Conservation (phyloP, 2,113 vertebrate species). For the Oryzias melastigma region DNA sequence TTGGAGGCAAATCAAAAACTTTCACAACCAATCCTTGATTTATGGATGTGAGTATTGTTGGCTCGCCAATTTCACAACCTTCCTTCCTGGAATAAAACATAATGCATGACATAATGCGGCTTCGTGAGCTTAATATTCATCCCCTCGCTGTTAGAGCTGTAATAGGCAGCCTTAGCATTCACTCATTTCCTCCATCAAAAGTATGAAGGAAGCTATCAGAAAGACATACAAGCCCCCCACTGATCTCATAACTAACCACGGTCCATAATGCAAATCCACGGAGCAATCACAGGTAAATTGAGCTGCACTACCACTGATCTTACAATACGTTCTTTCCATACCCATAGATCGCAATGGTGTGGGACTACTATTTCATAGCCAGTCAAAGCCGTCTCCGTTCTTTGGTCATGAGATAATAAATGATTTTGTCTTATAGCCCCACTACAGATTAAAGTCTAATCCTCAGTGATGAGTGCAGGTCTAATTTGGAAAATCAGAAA, state of each 20-base stretch:
- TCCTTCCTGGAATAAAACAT: constrained; percentile 27
- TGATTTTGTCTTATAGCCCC: no score
- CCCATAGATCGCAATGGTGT: neutral
- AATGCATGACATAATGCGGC: constrained; percentile 21
- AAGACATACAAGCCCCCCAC: neutral
- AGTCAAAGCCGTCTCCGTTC: constrained; percentile 34
- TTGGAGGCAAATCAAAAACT: constrained; percentile 18
- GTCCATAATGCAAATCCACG: constrained; percentile 25
- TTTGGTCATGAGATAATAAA: no score
- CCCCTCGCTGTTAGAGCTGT: neutral
- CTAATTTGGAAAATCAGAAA: constrained; percentile 30
- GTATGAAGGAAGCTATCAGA: constrained; percentile 1
- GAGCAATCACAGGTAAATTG: constrained; percentile 48
- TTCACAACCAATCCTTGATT: constrained; percentile 4
- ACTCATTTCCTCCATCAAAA: neutral
- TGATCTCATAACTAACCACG: constrained; percentile 22
- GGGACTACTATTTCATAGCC: constrained; percentile 37
- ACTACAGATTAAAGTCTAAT: no score
- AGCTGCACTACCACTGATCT: constrained; percentile 55
- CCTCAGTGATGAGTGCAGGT: constrained; percentile 26
- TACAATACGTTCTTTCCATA: neutral
- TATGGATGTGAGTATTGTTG: constrained; percentile 14
- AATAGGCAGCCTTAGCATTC: neutral
- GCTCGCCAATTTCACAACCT: constrained; percentile 39
- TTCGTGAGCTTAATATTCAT: constrained; percentile 37